Evolutionary conservation across 2,113 vertebrate species (phyloP).

Genomic region (Chascanopsetta lugubris): DNA sequence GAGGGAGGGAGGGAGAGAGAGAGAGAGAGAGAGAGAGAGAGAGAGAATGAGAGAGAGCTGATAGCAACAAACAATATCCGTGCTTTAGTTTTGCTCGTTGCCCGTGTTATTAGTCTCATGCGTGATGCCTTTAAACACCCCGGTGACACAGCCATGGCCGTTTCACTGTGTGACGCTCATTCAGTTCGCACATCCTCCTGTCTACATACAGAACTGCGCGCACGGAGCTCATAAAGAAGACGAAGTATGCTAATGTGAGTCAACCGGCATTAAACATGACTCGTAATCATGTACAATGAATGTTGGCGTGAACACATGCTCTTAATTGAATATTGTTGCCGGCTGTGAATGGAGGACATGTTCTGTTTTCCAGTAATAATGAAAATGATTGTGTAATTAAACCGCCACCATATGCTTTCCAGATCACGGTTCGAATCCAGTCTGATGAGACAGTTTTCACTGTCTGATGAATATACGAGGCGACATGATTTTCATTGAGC

Average conservation of each 20-base stretch:
- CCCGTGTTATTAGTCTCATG: constrained; percentile 16
- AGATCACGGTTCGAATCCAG: not conserved
- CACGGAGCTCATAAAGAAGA: constrained; percentile 3
- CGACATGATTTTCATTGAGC: no score
- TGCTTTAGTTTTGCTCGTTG: constrained; percentile 31
- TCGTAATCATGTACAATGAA: not conserved
- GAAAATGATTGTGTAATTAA: constrained; percentile 16
- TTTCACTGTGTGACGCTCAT: constrained; percentile 7
- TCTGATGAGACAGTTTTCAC: not conserved
- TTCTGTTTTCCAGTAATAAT: constrained; percentile 29
- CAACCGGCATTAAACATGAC: constrained; percentile 50
- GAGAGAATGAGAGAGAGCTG: not conserved
- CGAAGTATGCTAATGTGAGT: constrained; percentile 30
- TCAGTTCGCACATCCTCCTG: constrained; percentile 5
- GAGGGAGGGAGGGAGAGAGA: constrained; percentile 9
- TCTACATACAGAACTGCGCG: not conserved
- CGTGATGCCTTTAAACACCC: constrained; percentile 9
- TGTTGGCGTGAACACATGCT: constrained; percentile 29
- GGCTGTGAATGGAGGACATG: constrained; percentile 7
- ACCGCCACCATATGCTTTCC: not conserved
- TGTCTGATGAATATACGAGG: constrained; percentile 5
- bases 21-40: constrained; percentile 5
- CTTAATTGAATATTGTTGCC: constrained; percentile 35
- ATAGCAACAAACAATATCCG: constrained; percentile 48
- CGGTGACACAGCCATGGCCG: constrained; percentile 1